Percentiles rank a stretch among this genome's conserved stretches.
Conservation (phyloP, 2,113 vertebrate genomes). For the Corythornis madagascariensis region DNA sequence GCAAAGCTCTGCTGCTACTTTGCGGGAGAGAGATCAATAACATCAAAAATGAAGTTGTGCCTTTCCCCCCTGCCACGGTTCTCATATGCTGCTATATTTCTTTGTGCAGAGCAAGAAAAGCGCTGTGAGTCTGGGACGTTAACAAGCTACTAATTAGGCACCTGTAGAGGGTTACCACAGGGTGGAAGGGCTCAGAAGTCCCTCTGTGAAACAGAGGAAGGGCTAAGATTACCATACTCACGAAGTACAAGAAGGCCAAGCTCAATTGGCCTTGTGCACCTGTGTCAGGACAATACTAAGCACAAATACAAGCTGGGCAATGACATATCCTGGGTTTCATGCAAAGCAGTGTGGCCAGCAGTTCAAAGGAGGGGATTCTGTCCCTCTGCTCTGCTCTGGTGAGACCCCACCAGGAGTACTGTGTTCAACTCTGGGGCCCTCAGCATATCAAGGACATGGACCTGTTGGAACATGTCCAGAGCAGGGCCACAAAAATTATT, state of each 20-base stretch:
- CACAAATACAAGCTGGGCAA: not conserved
- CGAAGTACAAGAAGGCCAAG: not conserved
- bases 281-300: not conserved
- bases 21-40: not conserved
- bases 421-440: not conserved
- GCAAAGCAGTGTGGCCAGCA: not conserved
- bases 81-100: not conserved
- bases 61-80: not conserved
- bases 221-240: not conserved
- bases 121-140: not conserved
- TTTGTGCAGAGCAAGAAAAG: not conserved
- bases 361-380: not conserved
- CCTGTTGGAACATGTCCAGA: no score
- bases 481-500: no score
- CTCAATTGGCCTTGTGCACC: not conserved
- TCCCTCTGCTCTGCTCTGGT: not conserved
- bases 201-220: not conserved
- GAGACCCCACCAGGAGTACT: not conserved
- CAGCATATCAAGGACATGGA: no score
- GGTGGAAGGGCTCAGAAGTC: not conserved
- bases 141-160: not conserved
- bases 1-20: conserved; percentile 11
- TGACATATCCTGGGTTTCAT: not conserved
- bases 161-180: not conserved
- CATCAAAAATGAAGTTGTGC: not conserved